phyloP scores from a whole-genome alignment of 2,113 vertebrate genomes.

The Pyrgilauda ruficollis region DNA sequence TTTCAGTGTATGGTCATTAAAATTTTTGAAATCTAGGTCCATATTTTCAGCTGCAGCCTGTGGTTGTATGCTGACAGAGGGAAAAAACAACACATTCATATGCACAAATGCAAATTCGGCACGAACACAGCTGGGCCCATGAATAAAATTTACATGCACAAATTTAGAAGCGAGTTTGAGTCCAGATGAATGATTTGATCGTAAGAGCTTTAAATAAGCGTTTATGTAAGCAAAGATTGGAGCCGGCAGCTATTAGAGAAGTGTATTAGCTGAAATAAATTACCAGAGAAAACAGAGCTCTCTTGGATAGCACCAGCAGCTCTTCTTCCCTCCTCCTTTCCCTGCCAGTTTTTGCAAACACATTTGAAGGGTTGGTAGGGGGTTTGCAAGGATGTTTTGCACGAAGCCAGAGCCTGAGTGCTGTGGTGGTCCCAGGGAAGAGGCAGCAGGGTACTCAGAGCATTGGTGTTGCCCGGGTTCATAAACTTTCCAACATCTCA shows the following conservation, averaged over 20 bases:
- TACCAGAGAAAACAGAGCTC: constrained; percentile 58
- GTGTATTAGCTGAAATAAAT: constrained; percentile 65
- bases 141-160: constrained; percentile 71
- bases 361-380: not conserved
- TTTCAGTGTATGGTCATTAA: constrained; percentile 57
- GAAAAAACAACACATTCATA: constrained; percentile 68
- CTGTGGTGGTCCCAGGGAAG: not conserved
- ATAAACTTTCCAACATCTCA: not conserved
- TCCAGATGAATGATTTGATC: constrained; percentile 70
- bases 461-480: rapidly evolving
- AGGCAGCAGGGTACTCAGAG: not conserved
- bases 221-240: constrained; percentile 68
- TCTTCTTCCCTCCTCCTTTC: constrained; percentile 9
- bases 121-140: constrained; percentile 68
- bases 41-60: constrained; percentile 70
- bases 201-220: constrained; percentile 68
- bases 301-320: not conserved
- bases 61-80: constrained; percentile 67
- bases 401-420: not conserved
- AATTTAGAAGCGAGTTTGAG: constrained; percentile 65
- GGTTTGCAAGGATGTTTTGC: not conserved
- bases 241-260: constrained; percentile 54
- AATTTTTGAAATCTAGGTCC: constrained; percentile 68
- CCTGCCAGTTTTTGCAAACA: not conserved
- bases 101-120: constrained; percentile 71